Conservation (phyloP, 2,113 vertebrate genomes). For the Hemiprocne comata region DNA sequence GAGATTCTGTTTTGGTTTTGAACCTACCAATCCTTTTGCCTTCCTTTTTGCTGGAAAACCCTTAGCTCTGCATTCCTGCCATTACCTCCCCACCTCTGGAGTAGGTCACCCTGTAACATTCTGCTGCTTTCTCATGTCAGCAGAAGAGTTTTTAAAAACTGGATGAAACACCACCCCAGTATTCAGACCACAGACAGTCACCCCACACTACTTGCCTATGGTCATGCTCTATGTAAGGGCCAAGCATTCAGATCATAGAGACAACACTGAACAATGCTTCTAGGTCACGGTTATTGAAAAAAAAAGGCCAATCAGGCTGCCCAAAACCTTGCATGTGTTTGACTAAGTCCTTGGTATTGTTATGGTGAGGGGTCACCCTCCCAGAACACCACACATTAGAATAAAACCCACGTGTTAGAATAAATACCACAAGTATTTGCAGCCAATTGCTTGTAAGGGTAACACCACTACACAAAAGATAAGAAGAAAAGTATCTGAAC, state of each 20-base stretch:
- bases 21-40: background rate
- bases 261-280: background rate
- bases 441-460: background rate
- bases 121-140: background rate
- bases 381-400: background rate
- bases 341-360: background rate
- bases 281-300: background rate
- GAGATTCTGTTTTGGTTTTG: background rate
- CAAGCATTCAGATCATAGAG: background rate
- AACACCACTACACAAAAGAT: background rate
- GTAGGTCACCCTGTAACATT: background rate
- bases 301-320: background rate
- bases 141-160: background rate
- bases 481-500: background rate
- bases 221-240: fast-evolving
- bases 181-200: background rate
- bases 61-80: background rate
- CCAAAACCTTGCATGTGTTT: background rate
- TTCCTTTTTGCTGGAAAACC: background rate
- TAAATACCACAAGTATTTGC: background rate
- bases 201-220: background rate
- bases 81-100: background rate
- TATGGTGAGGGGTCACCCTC: background rate
- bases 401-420: background rate
- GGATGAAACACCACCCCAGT: background rate